A percentile compares a stretch with the other conserved stretches of the same genome.
Conservation (phyloP, 2,797 vertebrate species). For the Gouania willdenowi region DNA sequence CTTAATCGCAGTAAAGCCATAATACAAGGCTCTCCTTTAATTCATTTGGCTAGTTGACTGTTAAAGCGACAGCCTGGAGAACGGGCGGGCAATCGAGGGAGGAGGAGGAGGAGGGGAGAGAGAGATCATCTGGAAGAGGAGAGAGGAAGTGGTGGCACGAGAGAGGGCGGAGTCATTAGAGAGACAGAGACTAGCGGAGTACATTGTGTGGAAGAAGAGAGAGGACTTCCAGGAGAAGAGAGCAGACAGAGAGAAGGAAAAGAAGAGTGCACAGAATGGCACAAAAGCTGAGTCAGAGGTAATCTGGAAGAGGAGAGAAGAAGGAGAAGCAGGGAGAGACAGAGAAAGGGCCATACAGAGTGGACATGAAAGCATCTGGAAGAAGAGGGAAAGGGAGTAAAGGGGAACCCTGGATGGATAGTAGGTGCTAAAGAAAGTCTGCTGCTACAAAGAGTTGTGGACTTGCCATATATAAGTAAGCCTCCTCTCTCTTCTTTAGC, state of each 20-base stretch:
- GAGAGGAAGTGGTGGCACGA: conserved; percentile 78
- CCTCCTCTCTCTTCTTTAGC: conserved; percentile 44
- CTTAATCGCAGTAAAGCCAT: conserved; percentile 3
- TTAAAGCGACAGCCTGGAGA: conserved; percentile 80
- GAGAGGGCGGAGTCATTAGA: conserved; percentile 72
- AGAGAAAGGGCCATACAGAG: conserved; percentile 61
- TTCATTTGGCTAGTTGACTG: conserved; percentile 38
- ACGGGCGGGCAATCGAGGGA: conserved; percentile 75
- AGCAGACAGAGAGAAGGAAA: conserved; percentile 60
- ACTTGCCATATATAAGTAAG: conserved; percentile 53
- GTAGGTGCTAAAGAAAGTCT: conserved; percentile 26
- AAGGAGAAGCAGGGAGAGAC: conserved; percentile 63
- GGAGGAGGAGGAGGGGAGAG: conserved; percentile 70
- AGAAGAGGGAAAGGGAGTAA: conserved; percentile 69
- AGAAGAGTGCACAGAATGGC: conserved; percentile 45
- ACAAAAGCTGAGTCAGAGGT: conserved; percentile 65
- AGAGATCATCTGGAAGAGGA: conserved; percentile 73
- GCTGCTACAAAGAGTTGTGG: conserved; percentile 25
- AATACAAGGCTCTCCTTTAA: conserved; percentile 25
- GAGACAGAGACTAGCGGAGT: conserved; percentile 67
- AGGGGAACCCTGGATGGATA: conserved; percentile 24
- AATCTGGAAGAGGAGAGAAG: conserved; percentile 79
- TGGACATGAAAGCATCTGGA: conserved; percentile 76
- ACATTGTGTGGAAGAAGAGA: conserved; percentile 77
- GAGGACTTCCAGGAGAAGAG: conserved; percentile 82